Evolutionary conservation across 2,888 invertebrate species (phyloP).

Genomic region (Lordiphosa andalusiaca): DNA sequence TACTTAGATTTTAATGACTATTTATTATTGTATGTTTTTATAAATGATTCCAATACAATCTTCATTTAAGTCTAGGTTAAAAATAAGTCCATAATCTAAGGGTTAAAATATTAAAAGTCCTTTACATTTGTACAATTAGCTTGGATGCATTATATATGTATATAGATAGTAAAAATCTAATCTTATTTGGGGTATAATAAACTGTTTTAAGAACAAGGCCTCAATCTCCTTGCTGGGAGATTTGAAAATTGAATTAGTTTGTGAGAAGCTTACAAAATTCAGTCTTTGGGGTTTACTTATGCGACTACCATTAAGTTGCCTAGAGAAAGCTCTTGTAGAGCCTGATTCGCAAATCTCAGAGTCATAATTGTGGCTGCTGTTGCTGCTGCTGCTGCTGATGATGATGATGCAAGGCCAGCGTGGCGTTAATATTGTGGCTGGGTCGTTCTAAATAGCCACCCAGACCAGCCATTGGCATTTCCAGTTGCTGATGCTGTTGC

Average conservation of each 20-base stretch:
- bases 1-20: no score
- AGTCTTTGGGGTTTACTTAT: constrained; percentile 69
- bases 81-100: constrained; percentile 14
- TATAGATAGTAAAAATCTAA: not conserved
- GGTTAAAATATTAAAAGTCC: constrained; percentile 31
- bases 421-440: constrained; percentile 56
- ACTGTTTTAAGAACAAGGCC: constrained; percentile 19
- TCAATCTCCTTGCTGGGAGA: constrained; percentile 25
- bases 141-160: constrained; percentile 7
- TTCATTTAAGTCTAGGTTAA: constrained; percentile 1
- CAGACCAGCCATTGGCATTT: constrained; percentile 46
- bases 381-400: constrained; percentile 73
- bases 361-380: constrained; percentile 80
- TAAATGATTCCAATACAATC: constrained; percentile 6
- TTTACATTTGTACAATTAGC: constrained; percentile 64
- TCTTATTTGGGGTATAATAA: constrained; percentile 18
- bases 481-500: constrained; percentile 56
- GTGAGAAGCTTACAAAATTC: constrained; percentile 58
- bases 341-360: constrained; percentile 79
- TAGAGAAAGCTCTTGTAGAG: constrained; percentile 79
- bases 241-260: constrained; percentile 34
- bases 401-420: constrained; percentile 71
- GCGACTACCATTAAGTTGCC: constrained; percentile 29
- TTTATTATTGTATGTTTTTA: no score
- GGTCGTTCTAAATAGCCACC: constrained; percentile 63